A percentile compares a stretch with the other conserved stretches of the same genome.
Conservation (phyloP, 2,888 invertebrate genomes). For the Adelognathus sp. region DNA sequence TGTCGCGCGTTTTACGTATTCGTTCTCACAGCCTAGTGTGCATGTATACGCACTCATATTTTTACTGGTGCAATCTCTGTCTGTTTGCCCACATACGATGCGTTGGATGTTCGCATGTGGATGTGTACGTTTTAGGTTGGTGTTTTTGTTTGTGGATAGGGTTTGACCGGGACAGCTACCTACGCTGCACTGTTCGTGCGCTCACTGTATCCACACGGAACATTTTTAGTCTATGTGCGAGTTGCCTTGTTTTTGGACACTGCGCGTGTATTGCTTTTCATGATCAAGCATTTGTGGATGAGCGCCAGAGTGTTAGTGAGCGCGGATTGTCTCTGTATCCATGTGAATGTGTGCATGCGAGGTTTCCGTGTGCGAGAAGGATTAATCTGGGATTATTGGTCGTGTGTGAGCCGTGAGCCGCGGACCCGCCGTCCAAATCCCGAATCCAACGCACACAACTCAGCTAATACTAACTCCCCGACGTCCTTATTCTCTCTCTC, state of each 20-base stretch:
- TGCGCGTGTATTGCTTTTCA: slow-evolving; percentile 1
- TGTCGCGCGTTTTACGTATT: too few relatives aligned
- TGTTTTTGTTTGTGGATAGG: slow-evolving; percentile 23
- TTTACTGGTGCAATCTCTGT: slow-evolving; percentile 12
- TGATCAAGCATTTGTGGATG: slow-evolving; percentile 26
- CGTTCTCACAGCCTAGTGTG: background rate
- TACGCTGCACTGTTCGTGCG: background rate
- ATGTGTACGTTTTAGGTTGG: background rate
- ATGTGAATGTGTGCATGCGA: slow-evolving; percentile 37
- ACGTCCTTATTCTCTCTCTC: slow-evolving; percentile 40
- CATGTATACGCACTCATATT: slow-evolving; percentile 12
- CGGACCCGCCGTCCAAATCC: slow-evolving; percentile 75
- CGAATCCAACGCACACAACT: slow-evolving; percentile 80
- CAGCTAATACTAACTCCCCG: slow-evolving; percentile 75
- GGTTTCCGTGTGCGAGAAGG: slow-evolving; percentile 68
- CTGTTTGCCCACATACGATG: slow-evolving; percentile 28
- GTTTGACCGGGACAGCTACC: slow-evolving; percentile 65
- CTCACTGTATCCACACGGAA: slow-evolving; percentile 7
- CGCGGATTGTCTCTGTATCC: slow-evolving; percentile 14
- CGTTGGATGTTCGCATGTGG: slow-evolving; percentile 5
- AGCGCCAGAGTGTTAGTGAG: slow-evolving; percentile 26
- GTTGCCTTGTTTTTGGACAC: slow-evolving; percentile 25
- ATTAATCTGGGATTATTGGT: slow-evolving; percentile 79
- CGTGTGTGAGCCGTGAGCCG: slow-evolving; percentile 70
- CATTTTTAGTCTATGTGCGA: slow-evolving; percentile 7